Conservation (phyloP, 1,140 invertebrate species). For the Ruditapes philippinarum region DNA sequence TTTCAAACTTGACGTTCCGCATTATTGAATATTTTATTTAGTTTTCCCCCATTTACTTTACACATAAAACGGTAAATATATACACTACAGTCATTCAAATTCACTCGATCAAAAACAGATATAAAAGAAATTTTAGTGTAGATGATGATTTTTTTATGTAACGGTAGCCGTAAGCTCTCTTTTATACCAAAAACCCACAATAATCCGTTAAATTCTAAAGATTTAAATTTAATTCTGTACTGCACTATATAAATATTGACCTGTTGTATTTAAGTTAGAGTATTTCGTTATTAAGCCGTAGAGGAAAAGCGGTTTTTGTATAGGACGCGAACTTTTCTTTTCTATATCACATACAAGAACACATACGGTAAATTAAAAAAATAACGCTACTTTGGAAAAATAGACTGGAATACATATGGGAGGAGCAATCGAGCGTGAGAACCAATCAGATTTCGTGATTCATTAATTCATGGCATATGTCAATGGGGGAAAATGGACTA, state of each 20-base stretch:
- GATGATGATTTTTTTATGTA: background rate
- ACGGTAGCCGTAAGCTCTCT: background rate
- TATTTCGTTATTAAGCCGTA: background rate
- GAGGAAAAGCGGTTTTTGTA: background rate
- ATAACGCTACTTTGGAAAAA: background rate
- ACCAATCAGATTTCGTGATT: background rate
- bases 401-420: conserved; percentile 2
- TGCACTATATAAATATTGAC: conserved; percentile 28
- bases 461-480: conserved; percentile 42
- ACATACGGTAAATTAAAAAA: conserved; percentile 1
- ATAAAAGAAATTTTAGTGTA: conserved; percentile 27
- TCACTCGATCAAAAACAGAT: conserved; percentile 43
- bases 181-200: conserved; percentile 2
- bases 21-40: conserved; percentile 50
- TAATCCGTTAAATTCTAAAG: conserved; percentile 40
- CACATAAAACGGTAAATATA: conserved; percentile 33
- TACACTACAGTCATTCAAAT: background rate
- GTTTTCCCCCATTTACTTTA: conserved; percentile 17
- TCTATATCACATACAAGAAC: background rate
- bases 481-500: conserved; percentile 26
- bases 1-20: conserved; percentile 28
- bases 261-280: background rate
- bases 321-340: background rate
- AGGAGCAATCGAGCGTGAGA: background rate
- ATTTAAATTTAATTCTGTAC: conserved; percentile 24